A percentile compares a stretch with the other conserved stretches of the same genome.
Evolutionary conservation across 2,888 invertebrate genomes (phyloP).

Genomic region (Microctonus hyperodae): DNA sequence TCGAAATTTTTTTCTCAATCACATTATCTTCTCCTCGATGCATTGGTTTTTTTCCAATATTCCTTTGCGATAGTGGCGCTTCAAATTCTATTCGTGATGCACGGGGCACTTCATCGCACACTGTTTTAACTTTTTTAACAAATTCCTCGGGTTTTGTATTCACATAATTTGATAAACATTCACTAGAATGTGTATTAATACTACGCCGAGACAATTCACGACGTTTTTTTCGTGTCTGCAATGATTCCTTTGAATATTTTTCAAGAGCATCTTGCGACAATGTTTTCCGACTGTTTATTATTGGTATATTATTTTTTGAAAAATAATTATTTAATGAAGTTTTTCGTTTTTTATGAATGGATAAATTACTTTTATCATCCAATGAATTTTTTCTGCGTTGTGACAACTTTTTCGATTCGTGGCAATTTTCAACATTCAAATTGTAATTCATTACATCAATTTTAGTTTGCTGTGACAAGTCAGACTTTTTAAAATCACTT

Average conservation of each 20-base stretch:
- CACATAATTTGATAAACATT: constrained; percentile 39
- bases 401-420: constrained; percentile 13
- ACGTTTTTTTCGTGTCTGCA: constrained; percentile 30
- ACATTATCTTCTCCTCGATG: background rate
- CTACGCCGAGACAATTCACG: constrained; percentile 14
- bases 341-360: constrained; percentile 31
- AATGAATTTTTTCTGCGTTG: constrained; percentile 46
- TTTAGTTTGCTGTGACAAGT: background rate
- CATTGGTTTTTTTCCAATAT: background rate
- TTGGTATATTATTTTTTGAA: background rate
- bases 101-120: constrained; percentile 31
- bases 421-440: constrained; percentile 14
- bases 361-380: constrained; percentile 41
- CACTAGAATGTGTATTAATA: constrained; percentile 24
- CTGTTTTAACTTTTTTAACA: constrained; percentile 44
- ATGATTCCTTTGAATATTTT: constrained; percentile 28
- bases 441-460: constrained; percentile 26
- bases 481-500: background rate
- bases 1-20: constrained; percentile 1
- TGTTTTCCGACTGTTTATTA: constrained; percentile 40
- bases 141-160: constrained; percentile 48
- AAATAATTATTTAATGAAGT: constrained; percentile 45
- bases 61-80: background rate
- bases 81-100: background rate
- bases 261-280: constrained; percentile 48